Conservation (phyloP, 2,888 invertebrate species). For the Himalopsyche kuldschensis region DNA sequence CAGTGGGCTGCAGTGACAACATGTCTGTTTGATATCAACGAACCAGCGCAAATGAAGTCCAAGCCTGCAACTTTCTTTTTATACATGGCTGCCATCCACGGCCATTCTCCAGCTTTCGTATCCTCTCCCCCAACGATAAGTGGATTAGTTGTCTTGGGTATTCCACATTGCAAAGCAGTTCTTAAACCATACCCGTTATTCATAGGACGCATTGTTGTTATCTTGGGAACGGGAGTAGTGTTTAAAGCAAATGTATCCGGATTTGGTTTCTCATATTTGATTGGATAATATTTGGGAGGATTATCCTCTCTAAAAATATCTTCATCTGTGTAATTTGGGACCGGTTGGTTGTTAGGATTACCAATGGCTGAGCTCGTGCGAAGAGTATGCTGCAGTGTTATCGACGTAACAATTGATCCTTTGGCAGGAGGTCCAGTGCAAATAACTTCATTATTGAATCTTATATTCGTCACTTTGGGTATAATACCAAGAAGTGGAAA, state of each 20-base stretch:
- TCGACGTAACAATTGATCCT: slow-evolving; percentile 45
- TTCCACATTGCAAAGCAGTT: slow-evolving; percentile 34
- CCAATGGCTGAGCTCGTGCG: background rate
- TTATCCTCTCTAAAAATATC: too few relatives aligned
- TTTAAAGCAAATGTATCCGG: slow-evolving; percentile 13
- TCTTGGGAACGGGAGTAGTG: background rate
- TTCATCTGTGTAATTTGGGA: background rate
- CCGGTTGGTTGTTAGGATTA: background rate
- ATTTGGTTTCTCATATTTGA: slow-evolving; percentile 5
- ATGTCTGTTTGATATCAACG: slow-evolving; percentile 45
- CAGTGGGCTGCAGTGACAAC: slow-evolving; percentile 42
- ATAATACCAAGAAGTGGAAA: slow-evolving; percentile 45
- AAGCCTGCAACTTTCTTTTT: slow-evolving; percentile 41
- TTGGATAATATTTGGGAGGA: background rate
- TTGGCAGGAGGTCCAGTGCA: slow-evolving; percentile 46
- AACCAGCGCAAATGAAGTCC: slow-evolving; percentile 49
- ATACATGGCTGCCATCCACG: slow-evolving; percentile 50
- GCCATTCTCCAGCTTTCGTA: slow-evolving; percentile 47
- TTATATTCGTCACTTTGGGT: slow-evolving; percentile 47
- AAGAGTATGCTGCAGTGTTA: slow-evolving; percentile 47
- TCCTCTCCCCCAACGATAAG: slow-evolving; percentile 42
- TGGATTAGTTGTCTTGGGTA: slow-evolving; percentile 37
- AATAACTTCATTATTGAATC: slow-evolving; percentile 45
- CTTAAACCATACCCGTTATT: background rate
- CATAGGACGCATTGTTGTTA: background rate